Evolutionary conservation across 2,113 vertebrate species (phyloP), one percentile per base, ranked within the genome.

Genomic region (Rhagologus leucostigma): DNA sequence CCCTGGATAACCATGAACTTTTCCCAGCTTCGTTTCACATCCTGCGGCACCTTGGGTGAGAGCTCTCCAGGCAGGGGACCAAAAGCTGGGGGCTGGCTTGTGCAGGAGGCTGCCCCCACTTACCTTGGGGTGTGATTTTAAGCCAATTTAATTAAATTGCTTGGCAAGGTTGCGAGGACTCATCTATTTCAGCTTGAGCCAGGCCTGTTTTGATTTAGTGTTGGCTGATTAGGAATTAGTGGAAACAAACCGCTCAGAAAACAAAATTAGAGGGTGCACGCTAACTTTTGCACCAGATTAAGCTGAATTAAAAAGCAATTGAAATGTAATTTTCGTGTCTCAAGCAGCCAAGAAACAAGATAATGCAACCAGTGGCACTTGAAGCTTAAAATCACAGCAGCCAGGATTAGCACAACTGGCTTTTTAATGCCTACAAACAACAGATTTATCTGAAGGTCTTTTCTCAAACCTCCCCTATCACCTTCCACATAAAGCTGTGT

Each of bases 301-400:
- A 80, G 88, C 13, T 76, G 87, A 84, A 96, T 93, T 96, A 85
- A 94, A 95, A 91, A 91, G 78, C 91, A 89, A 90, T 86, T 95
- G 89, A 90, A 93, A 90, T 68, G 79, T 88, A 67, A 87, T 94
- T 90, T 92, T 87, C 87, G 77, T 74, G 55, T 88, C 88, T 93
- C 49, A 29, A 83, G 70, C 88, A 93, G 95, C 95, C 92, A 93
- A 95, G 79, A 74, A 90, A 64, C 44, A 64, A 94, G 80, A 84
- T 87, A 89, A 76, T 67, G 91, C 81, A 85, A 90, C 74, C 7
- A 1, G 47, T 87, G 89, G 84, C 89, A 81, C 93, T 87, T 73
- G 81, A 92, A 89, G 89, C 84, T 76, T 87, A 71, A 82, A 91
- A 76, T 75, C 16, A 27, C 42, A 39, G 57, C 20, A 22, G 30